These are phyloP conservation scores for Drosophila azteca DNA, from an alignment of 1,140 invertebrate genomes.

Conservation along the genomic window DNA sequence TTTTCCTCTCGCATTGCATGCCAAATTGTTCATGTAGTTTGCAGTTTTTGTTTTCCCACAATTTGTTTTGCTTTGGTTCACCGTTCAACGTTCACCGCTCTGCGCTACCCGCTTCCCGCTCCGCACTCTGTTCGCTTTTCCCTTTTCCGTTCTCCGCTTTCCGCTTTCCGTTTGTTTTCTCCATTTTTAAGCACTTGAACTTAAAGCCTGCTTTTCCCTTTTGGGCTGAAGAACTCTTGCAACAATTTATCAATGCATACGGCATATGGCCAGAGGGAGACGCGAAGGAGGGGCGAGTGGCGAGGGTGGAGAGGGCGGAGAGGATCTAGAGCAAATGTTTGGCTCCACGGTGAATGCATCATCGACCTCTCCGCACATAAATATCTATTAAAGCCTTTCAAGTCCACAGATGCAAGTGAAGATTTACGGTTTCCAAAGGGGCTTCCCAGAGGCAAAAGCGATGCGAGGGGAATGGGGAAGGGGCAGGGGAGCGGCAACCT, in stretches of 20 bases:
- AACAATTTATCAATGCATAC: conserved; percentile 71
- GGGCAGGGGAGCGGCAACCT: conserved; percentile 15
- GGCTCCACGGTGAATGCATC: conserved; percentile 11
- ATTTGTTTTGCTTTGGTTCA: conserved; percentile 62
- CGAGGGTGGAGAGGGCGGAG: background rate
- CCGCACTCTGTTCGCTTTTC: background rate
- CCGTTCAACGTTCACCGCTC: conserved; percentile 6
- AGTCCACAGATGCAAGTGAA: conserved; percentile 69
- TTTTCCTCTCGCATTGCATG: conserved; percentile 53
- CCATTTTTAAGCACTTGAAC: conserved; percentile 50
- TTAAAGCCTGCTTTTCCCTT: conserved; percentile 50
- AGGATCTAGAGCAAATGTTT: conserved; percentile 46
- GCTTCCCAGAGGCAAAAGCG: no score
- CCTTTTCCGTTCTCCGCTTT: background rate
- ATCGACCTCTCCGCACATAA: conserved; percentile 51
- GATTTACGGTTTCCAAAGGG: conserved; percentile 54
- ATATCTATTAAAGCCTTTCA: conserved; percentile 74
- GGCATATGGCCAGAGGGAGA: conserved; percentile 1
- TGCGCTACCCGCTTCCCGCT: background rate
- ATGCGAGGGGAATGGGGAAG: no score
- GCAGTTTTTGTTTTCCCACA: conserved; percentile 56
- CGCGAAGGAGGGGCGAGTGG: background rate
- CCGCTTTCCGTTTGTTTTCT: conserved; percentile 15
- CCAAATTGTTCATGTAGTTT: conserved; percentile 66
- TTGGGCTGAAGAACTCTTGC: conserved; percentile 31